These are phyloP conservation scores for Drosophila watanabei DNA, from an alignment of 1,140 invertebrate genomes.

Conservation along the genomic window DNA sequence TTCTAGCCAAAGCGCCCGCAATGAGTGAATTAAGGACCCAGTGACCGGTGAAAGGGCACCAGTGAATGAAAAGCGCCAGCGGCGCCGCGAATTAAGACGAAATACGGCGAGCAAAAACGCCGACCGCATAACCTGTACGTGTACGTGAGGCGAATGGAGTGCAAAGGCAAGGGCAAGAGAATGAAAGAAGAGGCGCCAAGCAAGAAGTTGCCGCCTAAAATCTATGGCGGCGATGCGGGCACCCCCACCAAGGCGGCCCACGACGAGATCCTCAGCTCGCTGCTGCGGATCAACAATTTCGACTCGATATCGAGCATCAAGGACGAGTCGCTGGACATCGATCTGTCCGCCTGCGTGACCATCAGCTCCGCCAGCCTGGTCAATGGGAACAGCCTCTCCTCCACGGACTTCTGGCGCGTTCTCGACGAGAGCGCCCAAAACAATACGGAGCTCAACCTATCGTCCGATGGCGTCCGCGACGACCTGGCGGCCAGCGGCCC, in stretches of 20 bases:
- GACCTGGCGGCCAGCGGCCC: slow-evolving; percentile 42
- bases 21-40: slow-evolving; percentile 56
- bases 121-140: slow-evolving; percentile 82
- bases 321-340: slow-evolving; percentile 83
- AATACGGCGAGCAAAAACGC: slow-evolving; percentile 58
- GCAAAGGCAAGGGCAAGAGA: slow-evolving; percentile 75
- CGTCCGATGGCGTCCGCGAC: slow-evolving; percentile 57
- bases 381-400: slow-evolving; percentile 79
- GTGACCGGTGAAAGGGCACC: slow-evolving; percentile 33
- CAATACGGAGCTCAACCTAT: slow-evolving; percentile 69
- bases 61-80: slow-evolving; percentile 49
- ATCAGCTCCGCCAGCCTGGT: slow-evolving; percentile 75
- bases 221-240: slow-evolving; percentile 61
- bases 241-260: slow-evolving; percentile 75
- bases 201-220: slow-evolving; percentile 85
- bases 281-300: slow-evolving; percentile 81
- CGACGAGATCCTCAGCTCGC: slow-evolving; percentile 79
- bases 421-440: slow-evolving; percentile 81
- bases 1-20: slow-evolving; percentile 42
- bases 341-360: slow-evolving; percentile 82
- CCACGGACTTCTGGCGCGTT: slow-evolving; percentile 82
- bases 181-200: slow-evolving; percentile 84
- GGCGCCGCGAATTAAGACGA: slow-evolving; percentile 44
- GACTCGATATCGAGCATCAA: slow-evolving; percentile 84
- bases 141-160: slow-evolving; percentile 80